phyloP scores from a whole-genome alignment of 2,797 vertebrate genomes.

The Xiphorhynchus erythropygius region DNA sequence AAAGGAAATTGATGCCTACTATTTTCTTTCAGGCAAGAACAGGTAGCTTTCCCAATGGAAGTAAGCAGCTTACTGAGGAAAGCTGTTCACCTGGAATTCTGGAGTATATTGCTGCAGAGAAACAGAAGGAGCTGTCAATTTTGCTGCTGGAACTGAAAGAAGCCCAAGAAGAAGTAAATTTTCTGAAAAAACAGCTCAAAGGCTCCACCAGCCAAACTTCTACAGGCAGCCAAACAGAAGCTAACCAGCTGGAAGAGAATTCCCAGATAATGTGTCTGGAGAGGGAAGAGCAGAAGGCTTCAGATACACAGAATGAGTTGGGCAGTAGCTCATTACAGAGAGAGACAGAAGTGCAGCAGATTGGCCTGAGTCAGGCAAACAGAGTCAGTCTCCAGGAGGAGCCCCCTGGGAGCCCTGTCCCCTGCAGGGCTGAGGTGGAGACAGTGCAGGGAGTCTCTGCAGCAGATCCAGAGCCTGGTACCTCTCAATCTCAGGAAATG shows the following conservation, averaged over 20 bases:
- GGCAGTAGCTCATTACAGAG: background rate
- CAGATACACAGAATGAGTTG: background rate
- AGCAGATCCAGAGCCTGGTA: background rate
- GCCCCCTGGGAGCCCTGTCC: background rate
- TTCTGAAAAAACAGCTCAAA: slow-evolving; percentile 81
- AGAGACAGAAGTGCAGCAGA: slow-evolving; percentile 20
- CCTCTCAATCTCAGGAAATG: slow-evolving; percentile 45
- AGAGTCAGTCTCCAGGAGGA: background rate
- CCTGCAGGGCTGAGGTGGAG: background rate
- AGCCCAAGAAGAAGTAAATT: slow-evolving; percentile 78
- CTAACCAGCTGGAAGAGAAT: background rate
- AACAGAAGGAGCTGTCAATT: slow-evolving; percentile 72
- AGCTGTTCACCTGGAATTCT: background rate
- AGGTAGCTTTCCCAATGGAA: background rate
- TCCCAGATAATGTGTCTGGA: background rate
- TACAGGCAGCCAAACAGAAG: background rate
- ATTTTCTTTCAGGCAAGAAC: slow-evolving; percentile 44
- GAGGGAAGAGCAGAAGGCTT: background rate
- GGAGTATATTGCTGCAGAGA: slow-evolving; percentile 60
- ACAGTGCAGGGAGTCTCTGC: background rate
- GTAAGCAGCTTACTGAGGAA: background rate
- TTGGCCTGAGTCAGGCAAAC: background rate
- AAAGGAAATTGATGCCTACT: background rate
- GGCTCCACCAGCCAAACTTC: background rate
- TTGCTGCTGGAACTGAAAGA: slow-evolving; percentile 78